phyloP scores from a whole-genome alignment of 2,888 invertebrate species.

The Lucinisca nassula region DNA sequence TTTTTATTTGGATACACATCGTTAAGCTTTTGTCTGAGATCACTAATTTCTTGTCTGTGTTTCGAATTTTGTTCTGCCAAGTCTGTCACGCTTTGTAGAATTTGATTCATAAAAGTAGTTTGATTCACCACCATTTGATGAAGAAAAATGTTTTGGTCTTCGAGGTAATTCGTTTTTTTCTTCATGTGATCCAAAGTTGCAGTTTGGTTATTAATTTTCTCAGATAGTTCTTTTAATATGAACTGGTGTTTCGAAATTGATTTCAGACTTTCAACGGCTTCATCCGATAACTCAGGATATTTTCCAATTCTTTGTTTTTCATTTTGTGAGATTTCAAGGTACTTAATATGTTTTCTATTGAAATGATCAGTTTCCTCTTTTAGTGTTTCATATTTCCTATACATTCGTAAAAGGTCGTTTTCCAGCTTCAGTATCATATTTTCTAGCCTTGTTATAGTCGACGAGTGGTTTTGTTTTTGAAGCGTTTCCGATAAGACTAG shows the following conservation, averaged over 20 bases:
- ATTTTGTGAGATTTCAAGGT: slow-evolving; percentile 74
- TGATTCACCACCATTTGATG: slow-evolving; percentile 82
- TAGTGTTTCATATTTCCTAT: slow-evolving; percentile 76
- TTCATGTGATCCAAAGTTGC: slow-evolving; percentile 68
- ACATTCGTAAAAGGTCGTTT: slow-evolving; percentile 82
- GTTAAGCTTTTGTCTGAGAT: slow-evolving; percentile 40
- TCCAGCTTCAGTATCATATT: slow-evolving; percentile 83
- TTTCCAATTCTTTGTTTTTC: slow-evolving; percentile 36
- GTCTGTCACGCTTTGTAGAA: slow-evolving; percentile 78
- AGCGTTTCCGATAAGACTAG: slow-evolving; percentile 77
- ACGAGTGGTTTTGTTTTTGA: slow-evolving; percentile 78
- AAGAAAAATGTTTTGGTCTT: slow-evolving; percentile 80
- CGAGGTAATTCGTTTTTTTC: slow-evolving; percentile 71
- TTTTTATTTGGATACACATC: not conserved
- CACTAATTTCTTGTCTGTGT: slow-evolving; percentile 68
- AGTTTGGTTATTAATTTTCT: slow-evolving; percentile 77
- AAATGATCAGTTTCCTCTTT: slow-evolving; percentile 76
- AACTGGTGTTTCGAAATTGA: slow-evolving; percentile 77
- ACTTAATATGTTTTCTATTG: slow-evolving; percentile 72
- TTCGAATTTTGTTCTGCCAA: slow-evolving; percentile 74
- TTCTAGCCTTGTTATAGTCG: slow-evolving; percentile 78
- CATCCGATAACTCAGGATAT: slow-evolving; percentile 55
- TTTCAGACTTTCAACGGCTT: slow-evolving; percentile 66
- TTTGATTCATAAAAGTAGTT: slow-evolving; percentile 77
- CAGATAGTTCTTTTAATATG: slow-evolving; percentile 75